These are phyloP conservation scores for Columba janthina DNA, from an alignment of 2,113 vertebrate genomes.

Conservation along the genomic window DNA sequence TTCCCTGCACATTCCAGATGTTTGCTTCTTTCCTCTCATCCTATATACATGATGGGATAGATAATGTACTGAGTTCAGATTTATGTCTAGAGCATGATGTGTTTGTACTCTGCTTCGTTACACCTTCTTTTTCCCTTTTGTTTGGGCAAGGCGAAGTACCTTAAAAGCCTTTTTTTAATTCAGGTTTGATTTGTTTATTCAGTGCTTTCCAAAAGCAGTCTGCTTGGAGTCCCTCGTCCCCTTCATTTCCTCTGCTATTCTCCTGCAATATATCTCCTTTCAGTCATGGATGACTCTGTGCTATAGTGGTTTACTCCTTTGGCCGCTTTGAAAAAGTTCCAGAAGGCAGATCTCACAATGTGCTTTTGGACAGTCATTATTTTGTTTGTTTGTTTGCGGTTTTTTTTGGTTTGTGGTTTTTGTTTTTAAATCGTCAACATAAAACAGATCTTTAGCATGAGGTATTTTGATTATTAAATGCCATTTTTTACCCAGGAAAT, in stretches of 20 bases:
- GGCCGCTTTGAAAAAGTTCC: not conserved
- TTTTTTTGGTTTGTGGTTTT: not conserved
- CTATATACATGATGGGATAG: conserved; percentile 10
- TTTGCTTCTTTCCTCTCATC: conserved; percentile 44
- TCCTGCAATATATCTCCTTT: conserved; percentile 2
- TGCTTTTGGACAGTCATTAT: not conserved
- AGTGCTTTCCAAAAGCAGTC: not conserved
- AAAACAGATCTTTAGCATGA: not conserved
- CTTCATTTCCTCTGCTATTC: conserved; percentile 31
- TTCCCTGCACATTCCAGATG: conserved; percentile 44
- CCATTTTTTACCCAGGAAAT: not conserved
- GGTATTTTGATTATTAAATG: not conserved
- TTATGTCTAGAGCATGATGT: conserved; percentile 18
- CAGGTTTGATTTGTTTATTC: conserved; percentile 57
- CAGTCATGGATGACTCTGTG: not conserved
- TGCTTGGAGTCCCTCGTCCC: not conserved
- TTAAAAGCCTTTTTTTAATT: conserved; percentile 42
- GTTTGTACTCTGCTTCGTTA: conserved; percentile 37
- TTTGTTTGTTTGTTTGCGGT: not conserved
- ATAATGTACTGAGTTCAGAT: conserved; percentile 35
- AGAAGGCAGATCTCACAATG: not conserved
- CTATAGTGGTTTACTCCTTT: not conserved
- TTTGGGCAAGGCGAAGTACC: conserved; percentile 14
- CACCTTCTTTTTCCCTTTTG: conserved; percentile 19
- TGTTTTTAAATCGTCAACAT: not conserved